Evolutionary conservation across 2,113 vertebrate species (phyloP).

Genomic region (Serinus canaria): DNA sequence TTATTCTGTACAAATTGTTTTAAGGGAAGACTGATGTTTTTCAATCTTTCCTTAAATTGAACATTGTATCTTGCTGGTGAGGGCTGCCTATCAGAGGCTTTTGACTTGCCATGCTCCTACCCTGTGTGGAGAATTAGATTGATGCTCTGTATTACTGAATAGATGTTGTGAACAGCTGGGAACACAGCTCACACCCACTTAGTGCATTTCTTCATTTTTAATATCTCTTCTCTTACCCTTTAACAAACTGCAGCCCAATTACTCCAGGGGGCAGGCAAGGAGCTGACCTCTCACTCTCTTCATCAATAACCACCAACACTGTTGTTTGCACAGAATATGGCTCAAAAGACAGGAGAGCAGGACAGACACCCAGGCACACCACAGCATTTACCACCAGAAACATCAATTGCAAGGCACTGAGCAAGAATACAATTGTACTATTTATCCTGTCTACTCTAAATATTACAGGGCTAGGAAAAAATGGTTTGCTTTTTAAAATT

Average conservation of each 20-base stretch:
- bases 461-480: neutral
- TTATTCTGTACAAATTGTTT: constrained; percentile 75
- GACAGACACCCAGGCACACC: neutral
- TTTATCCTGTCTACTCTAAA: constrained; percentile 10
- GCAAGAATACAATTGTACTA: neutral
- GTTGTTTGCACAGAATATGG: neutral
- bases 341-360: neutral
- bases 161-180: constrained; percentile 59
- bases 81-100: constrained; percentile 26
- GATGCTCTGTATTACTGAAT: constrained; percentile 52
- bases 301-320: constrained; percentile 11
- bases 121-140: constrained; percentile 57
- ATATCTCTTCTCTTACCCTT: constrained; percentile 27
- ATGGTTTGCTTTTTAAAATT: neutral
- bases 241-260: constrained; percentile 48
- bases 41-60: constrained; percentile 70
- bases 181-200: constrained; percentile 20
- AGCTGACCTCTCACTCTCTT: neutral
- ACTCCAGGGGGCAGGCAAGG: constrained; percentile 31
- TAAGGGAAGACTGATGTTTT: constrained; percentile 73
- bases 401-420: neutral
- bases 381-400: neutral
- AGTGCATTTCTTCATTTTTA: constrained; percentile 61
- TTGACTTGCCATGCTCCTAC: constrained; percentile 47
- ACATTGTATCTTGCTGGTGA: constrained; percentile 51